Percentiles rank a stretch among this genome's conserved stretches.
phyloP scores from a whole-genome alignment of 2,888 invertebrate genomes.

The Sphaerophoria rueppellii region DNA sequence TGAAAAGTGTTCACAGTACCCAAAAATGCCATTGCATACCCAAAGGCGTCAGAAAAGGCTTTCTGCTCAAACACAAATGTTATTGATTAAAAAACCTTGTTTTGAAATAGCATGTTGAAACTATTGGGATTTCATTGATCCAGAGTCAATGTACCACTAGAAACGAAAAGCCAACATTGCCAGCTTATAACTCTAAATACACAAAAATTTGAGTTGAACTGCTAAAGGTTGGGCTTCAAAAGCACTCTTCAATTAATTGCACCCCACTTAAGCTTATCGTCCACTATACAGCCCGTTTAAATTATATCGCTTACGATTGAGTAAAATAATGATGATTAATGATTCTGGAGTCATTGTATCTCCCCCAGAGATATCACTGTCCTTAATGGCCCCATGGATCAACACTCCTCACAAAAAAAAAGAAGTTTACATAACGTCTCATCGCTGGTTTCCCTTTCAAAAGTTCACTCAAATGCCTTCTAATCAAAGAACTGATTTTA shows the following conservation, averaged over 20 bases:
- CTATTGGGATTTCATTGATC: too few relatives aligned
- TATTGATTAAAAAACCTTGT: too few relatives aligned
- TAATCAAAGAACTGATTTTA: conserved; percentile 37
- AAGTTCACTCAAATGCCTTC: conserved; percentile 11
- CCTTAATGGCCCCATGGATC: conserved; percentile 3
- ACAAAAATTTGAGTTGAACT: too few relatives aligned
- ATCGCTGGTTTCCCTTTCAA: conserved; percentile 11
- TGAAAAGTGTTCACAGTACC: too few relatives aligned
- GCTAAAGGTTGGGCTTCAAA: neutral
- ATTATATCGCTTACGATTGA: neutral
- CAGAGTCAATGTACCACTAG: too few relatives aligned
- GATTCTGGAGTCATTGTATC: neutral
- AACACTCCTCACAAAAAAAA: neutral
- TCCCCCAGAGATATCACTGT: neutral
- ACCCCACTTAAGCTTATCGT: neutral
- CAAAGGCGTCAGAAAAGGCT: too few relatives aligned
- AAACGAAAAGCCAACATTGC: too few relatives aligned
- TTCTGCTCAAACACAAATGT: too few relatives aligned
- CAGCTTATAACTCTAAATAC: too few relatives aligned
- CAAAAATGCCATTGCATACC: too few relatives aligned
- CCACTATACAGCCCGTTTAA: neutral
- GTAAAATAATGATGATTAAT: conserved; percentile 23
- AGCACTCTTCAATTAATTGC: conserved; percentile 1
- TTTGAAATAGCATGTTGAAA: too few relatives aligned
- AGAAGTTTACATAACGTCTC: conserved; percentile 1